Conservation (phyloP, 2,797 vertebrate genomes). For the Mallotus villosus region DNA sequence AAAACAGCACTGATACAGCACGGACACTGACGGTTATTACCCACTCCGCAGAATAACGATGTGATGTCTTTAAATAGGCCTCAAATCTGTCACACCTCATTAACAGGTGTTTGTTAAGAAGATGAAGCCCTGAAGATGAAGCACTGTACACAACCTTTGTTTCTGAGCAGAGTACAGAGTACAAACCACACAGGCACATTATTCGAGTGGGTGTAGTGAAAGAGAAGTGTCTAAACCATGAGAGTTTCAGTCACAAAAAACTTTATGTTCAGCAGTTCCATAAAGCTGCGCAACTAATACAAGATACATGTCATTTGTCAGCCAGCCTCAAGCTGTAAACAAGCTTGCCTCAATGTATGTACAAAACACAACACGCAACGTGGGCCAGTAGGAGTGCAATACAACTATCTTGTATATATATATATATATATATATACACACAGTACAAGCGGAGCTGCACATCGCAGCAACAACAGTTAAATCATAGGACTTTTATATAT, state of each 20-base stretch:
- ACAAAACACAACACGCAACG: conserved; percentile 77
- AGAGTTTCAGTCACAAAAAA: conserved; percentile 48
- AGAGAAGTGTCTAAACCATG: conserved; percentile 28
- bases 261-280: conserved; percentile 74
- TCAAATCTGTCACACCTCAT: background rate
- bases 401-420: conserved; percentile 27
- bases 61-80: background rate
- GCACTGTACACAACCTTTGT: background rate
- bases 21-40: background rate
- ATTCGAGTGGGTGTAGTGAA: background rate
- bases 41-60: background rate
- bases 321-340: conserved; percentile 70
- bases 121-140: background rate
- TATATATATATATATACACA: background rate
- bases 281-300: conserved; percentile 76
- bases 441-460: conserved; percentile 53
- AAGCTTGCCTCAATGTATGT: conserved; percentile 76
- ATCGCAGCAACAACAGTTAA: conserved; percentile 69
- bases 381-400: conserved; percentile 55
- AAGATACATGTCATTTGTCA: conserved; percentile 72
- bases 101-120: background rate
- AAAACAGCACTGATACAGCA: background rate
- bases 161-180: too few relatives aligned
- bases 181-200: background rate
- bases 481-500: conserved; percentile 65